Evolutionary conservation across 2,888 invertebrate genomes (phyloP).

Genomic region (Nasonovia ribisnigri): DNA sequence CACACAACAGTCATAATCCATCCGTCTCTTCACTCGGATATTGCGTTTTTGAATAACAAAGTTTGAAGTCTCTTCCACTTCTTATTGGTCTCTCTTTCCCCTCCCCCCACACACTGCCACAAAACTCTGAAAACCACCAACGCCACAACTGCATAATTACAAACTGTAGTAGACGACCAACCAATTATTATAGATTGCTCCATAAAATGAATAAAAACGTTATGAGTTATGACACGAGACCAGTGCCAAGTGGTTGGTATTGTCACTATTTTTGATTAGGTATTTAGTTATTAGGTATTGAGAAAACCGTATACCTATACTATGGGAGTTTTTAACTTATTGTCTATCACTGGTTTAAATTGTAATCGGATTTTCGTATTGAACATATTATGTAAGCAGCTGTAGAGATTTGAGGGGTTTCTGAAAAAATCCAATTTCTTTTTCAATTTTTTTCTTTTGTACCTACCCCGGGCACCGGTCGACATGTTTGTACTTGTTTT

Average conservation of each 20-base stretch:
- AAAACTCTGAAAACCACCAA: background rate
- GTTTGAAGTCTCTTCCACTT: slow-evolving; percentile 9
- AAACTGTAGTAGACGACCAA: background rate
- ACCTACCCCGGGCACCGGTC: background rate
- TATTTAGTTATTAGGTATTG: background rate
- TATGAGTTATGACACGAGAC: background rate
- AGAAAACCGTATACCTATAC: accelerated
- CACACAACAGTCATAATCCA: background rate
- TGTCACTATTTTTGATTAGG: background rate
- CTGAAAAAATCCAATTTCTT: background rate
- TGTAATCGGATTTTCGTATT: background rate
- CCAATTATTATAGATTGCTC: background rate
- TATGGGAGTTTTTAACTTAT: background rate
- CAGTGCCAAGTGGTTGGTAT: background rate
- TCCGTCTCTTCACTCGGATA: background rate
- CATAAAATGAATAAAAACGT: background rate
- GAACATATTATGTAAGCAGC: too few relatives aligned
- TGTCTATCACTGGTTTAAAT: background rate
- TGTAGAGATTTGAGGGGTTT: background rate
- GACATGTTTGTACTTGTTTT: background rate
- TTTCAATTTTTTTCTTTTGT: background rate
- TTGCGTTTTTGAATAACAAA: background rate
- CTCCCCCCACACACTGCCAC: accelerated
- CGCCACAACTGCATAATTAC: too few relatives aligned
- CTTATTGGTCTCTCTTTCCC: background rate